Conservation (phyloP, 1,140 invertebrate species). For the Aporrectodea caliginosa region DNA sequence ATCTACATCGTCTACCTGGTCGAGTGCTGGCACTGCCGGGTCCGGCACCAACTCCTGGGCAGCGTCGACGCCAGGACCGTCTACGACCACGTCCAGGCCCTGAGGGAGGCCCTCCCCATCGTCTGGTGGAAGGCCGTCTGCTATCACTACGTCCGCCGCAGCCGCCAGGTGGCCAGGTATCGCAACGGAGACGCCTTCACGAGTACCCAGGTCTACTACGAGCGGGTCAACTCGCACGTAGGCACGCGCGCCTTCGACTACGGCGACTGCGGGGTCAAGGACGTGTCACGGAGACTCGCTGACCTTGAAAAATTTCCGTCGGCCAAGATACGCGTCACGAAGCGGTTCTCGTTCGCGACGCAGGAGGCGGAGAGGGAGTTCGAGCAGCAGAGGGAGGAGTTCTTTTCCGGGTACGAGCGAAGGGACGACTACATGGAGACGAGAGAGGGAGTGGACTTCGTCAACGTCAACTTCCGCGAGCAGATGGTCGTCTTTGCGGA, state of each 20-base stretch:
- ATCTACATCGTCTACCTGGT: constrained; percentile 79
- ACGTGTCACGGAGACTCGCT: constrained; percentile 70
- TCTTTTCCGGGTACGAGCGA: constrained; percentile 76
- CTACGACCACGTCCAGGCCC: constrained; percentile 65
- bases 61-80: constrained; percentile 66
- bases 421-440: constrained; percentile 86
- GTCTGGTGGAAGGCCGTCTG: constrained; percentile 87
- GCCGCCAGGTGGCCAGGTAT: constrained; percentile 66
- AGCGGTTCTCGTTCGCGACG: constrained; percentile 78
- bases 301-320: constrained; percentile 68
- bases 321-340: constrained; percentile 69
- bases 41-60: constrained; percentile 63
- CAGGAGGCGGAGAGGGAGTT: constrained; percentile 75
- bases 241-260: constrained; percentile 74
- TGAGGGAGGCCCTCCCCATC: constrained; percentile 70
- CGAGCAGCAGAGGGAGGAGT: constrained; percentile 75
- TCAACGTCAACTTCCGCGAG: constrained; percentile 65
- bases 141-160: constrained; percentile 77
- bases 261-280: constrained; percentile 72
- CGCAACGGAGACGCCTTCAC: constrained; percentile 75
- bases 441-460: constrained; percentile 76
- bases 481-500: constrained; percentile 66
- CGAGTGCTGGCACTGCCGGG: constrained; percentile 74
- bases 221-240: constrained; percentile 75
- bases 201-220: constrained; percentile 71